These are phyloP conservation scores for Silurus meridionalis DNA, from an alignment of 2,113 vertebrate species.

Conservation along the genomic window DNA sequence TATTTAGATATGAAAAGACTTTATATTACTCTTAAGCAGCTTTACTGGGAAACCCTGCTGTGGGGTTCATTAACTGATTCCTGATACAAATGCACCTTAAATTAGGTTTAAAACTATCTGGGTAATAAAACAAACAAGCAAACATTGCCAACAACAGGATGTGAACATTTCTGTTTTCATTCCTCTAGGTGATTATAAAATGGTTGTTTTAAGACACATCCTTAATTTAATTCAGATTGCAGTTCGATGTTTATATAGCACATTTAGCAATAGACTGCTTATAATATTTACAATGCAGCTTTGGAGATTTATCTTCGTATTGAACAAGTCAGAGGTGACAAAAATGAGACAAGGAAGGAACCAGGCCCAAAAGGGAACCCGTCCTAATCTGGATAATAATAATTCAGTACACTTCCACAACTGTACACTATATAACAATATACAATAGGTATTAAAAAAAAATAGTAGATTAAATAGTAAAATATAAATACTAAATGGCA, in stretches of 20 bases:
- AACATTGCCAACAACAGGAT: not conserved
- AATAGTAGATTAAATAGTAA: no score
- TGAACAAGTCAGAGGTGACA: not conserved
- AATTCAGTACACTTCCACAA: not conserved
- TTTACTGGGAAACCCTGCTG: not conserved
- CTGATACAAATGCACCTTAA: not conserved
- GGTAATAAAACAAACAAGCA: not conserved
- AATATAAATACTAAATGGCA: no score
- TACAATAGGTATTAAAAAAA: no score
- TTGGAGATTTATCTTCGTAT: not conserved
- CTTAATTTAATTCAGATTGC: not conserved
- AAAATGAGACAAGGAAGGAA: not conserved
- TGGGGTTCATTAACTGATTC: not conserved
- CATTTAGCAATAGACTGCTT: not conserved
- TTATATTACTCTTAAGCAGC: not conserved
- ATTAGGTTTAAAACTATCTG: not conserved
- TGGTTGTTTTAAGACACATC: not conserved
- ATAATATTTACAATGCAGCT: not conserved
- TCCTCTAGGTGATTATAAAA: not conserved
- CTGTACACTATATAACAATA: not conserved
- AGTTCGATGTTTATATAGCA: not conserved
- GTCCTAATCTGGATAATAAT: not conserved
- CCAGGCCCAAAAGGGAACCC: not conserved
- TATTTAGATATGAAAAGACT: not conserved
- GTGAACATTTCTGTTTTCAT: not conserved